A percentile compares a stretch with the other conserved stretches of the same genome.
phyloP scores from a whole-genome alignment of 2,797 vertebrate genomes.

The Falco concolor region DNA sequence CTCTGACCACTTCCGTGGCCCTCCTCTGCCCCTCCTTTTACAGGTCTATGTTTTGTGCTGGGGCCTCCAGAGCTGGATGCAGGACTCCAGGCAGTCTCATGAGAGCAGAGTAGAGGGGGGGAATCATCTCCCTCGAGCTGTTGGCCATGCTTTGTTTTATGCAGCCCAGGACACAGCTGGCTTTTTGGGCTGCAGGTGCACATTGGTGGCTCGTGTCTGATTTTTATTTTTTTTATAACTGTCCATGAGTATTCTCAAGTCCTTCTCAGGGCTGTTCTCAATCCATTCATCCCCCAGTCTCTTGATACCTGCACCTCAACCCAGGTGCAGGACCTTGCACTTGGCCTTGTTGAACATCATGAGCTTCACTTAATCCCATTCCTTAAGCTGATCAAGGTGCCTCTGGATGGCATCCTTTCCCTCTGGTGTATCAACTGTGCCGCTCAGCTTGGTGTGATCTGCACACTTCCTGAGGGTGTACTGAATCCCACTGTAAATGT shows the following conservation, averaged over 20 bases:
- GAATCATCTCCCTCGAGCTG: no score
- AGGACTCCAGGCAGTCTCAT: neutral
- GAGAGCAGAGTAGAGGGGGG: neutral
- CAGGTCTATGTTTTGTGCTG: neutral
- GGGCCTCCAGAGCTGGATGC: no score
- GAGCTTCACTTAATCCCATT: neutral
- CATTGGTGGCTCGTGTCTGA: neutral
- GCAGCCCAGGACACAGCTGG: neutral
- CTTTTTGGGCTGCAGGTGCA: neutral
- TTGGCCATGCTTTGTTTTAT: no score
- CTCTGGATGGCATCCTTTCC: neutral
- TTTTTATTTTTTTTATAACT: neutral
- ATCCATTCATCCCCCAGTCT: no score
- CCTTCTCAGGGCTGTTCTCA: no score
- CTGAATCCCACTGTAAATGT: neutral
- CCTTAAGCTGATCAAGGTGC: neutral
- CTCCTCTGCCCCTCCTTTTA: neutral
- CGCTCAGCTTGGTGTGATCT: neutral
- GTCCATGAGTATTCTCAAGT: no score
- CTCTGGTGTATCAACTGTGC: neutral
- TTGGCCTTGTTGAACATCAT: no score
- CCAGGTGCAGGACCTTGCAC: no score
- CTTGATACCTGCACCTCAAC: no score
- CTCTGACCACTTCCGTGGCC: accelerated
- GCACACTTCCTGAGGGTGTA: neutral